Evolutionary conservation across 2,888 invertebrate genomes (phyloP), one percentile per base, ranked within the genome.

Genomic region (Sicus ferrugineus): DNA sequence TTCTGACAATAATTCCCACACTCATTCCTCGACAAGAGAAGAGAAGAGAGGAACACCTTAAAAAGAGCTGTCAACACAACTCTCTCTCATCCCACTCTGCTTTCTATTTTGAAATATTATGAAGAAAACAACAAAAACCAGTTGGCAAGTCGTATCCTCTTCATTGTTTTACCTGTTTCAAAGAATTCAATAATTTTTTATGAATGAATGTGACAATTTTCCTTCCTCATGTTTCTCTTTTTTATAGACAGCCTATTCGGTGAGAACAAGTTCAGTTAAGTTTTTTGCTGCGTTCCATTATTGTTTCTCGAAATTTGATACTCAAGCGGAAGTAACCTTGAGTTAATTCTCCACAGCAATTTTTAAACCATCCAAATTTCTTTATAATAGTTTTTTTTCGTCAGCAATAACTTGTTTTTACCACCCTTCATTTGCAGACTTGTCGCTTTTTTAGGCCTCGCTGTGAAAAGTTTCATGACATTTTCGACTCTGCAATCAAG

Each of bases 301-400:
- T 23, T 54, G 68, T 70, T 72, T 69, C 67, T 71, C 67, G 74
- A 71, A 72, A 73, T 71, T 52, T 50, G 68, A 74, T 61, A 71
- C 68, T 46, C 5, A 23, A 80, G 69, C 74, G 81, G 81, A 81
- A 81, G 82, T 81, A 82, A 82, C 82, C 82, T 81, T 82, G 81
- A 81, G 78, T 81, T 82, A 80, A 80, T 81, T n/a, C n/a, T n/a
- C n/a, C n/a, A n/a, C n/a, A n/a, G n/a, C n/a, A n/a, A n/a, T n/a
- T n/a, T n/a, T n/a, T n/a, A n/a, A n/a, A n/a, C n/a, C n/a, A n/a
- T n/a, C n/a, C n/a, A n/a, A n/a, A n/a, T n/a, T n/a, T n/a, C n/a
- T n/a, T n/a, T n/a, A n/a, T n/a, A n/a, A n/a, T n/a, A n/a, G n/a
- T n/a, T n/a, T n/a, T n/a, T n/a, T n/a, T n/a, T n/a, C n/a, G n/a